Base-by-base conservation (phyloP, 2,113 vertebrate genomes). In the Panthera uncia region DNA sequence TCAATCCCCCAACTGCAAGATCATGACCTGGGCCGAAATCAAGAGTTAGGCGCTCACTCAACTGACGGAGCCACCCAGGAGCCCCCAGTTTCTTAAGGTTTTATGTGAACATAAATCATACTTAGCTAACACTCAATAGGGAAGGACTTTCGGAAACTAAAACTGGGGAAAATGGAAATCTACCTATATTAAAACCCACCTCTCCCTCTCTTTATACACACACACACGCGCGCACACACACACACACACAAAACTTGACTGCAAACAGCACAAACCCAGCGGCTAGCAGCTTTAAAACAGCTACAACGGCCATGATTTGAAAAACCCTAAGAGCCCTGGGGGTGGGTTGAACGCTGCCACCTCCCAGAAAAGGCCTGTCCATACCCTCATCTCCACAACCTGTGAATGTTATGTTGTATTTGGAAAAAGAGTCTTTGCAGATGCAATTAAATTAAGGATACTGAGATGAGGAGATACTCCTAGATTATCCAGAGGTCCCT, bases 81-180 rank as follows among this genome's bases (percentile, higher is more conserved):
- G 21, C 19, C 21, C 57, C 57, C 57, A 61, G 23, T 61, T 18
- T 78, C 57, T 19, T 61, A 85, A 78, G 27, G 31, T 78, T 91
- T 97, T 76, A 92, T 65, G 63, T 38, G 65, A 79, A 90, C 15
- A 33, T 27, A 25, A 92, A 78, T 55, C 19, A 79, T 85, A 29
- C 16, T 50, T 96, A 87, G 45, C 7, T n/a, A 45, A 63, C 36
- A 91, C 45, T 73, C 38, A 66, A 45, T 5, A 82, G 57, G 15
- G 14, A 96, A 83, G 50, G 29, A 38, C 29, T 74, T 93, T 96
- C 48, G 65, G 65, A 96, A 69, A 25, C 45, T 41, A 45, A 94
- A 93, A 45, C 41, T 25, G 29, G n/a, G 4, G 29, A 63, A 79
- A 33, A 80, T 48, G 50, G 11, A 81, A 91, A 45, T 36, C 50